Percentiles rank a stretch among this genome's conserved stretches.
Evolutionary conservation across 2,797 vertebrate genomes (phyloP).

Genomic region (Loris lydekkerianus): DNA sequence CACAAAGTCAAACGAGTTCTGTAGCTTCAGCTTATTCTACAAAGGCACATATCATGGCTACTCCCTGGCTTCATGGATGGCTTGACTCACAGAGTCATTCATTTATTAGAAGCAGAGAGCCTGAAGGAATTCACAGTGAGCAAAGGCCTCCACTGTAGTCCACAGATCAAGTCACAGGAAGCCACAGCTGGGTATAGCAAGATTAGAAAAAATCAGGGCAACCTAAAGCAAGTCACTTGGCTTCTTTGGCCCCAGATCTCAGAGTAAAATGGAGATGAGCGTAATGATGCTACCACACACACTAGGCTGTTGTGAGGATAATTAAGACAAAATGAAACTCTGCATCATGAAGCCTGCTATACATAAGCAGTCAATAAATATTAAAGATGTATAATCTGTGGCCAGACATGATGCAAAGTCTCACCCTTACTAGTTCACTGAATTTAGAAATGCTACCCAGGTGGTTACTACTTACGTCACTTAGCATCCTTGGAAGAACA

Average conservation of each 20-base stretch:
- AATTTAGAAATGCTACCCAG: not conserved
- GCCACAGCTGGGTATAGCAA: not conserved
- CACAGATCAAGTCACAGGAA: not conserved
- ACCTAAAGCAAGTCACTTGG: not conserved
- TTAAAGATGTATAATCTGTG: not conserved
- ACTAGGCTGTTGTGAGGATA: not conserved
- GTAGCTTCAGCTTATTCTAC: conserved; percentile 15
- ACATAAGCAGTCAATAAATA: not conserved
- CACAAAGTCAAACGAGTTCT: not conserved
- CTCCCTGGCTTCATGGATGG: conserved; percentile 65
- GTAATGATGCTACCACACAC: not conserved
- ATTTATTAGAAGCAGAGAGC: conserved; percentile 73
- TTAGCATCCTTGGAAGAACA: not conserved
- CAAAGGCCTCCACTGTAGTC: conserved; percentile 46
- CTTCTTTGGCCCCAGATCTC: not conserved
- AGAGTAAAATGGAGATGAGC: not conserved
- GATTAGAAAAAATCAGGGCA: not conserved
- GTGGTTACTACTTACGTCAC: not conserved
- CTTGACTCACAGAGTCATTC: conserved; percentile 77
- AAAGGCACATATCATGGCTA: conserved; percentile 78
- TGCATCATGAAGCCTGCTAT: not conserved
- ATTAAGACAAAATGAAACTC: not conserved
- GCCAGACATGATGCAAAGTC: not conserved
- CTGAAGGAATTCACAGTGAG: conserved; percentile 66
- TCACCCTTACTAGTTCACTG: not conserved